Evolutionary conservation across 2,888 invertebrate genomes (phyloP).

Genomic region (Dryadula phaetusa): DNA sequence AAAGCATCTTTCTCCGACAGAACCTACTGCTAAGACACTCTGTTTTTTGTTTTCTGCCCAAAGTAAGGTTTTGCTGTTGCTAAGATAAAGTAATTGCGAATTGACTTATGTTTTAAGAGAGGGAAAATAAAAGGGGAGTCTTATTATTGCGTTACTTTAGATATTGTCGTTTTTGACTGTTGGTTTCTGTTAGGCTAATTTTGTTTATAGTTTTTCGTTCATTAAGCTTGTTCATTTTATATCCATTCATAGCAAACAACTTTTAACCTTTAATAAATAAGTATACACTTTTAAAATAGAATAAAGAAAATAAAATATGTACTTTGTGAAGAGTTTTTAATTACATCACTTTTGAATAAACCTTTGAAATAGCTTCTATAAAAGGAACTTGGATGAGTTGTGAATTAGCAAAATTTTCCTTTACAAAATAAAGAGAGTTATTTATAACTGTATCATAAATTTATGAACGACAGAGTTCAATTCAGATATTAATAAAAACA

Average conservation of each 20-base stretch:
- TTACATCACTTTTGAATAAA: conserved; percentile 57
- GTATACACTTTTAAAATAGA: conserved; percentile 25
- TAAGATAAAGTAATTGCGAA: too few relatives aligned
- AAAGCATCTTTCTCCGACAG: too few relatives aligned
- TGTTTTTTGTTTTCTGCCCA: too few relatives aligned
- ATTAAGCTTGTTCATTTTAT: background rate
- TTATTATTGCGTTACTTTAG: too few relatives aligned
- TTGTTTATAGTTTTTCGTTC: too few relatives aligned
- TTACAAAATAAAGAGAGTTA: conserved; percentile 34
- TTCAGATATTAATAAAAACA: conserved; percentile 22
- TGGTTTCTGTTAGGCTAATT: too few relatives aligned
- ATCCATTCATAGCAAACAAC: background rate
- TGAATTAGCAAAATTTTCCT: conserved; percentile 41
- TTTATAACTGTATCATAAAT: conserved; percentile 18
- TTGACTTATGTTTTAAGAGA: too few relatives aligned
- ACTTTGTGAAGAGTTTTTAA: conserved; percentile 48
- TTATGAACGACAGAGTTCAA: conserved; percentile 23
- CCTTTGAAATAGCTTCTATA: conserved; percentile 48
- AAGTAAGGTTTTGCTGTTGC: too few relatives aligned
- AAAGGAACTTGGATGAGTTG: conserved; percentile 39
- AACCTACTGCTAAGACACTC: too few relatives aligned
- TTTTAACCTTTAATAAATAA: background rate
- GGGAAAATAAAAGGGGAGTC: too few relatives aligned
- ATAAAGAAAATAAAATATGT: conserved; percentile 45
- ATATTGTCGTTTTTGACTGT: too few relatives aligned